Conservation (phyloP, 1,140 invertebrate species). For the Cydia fagiglandana region DNA sequence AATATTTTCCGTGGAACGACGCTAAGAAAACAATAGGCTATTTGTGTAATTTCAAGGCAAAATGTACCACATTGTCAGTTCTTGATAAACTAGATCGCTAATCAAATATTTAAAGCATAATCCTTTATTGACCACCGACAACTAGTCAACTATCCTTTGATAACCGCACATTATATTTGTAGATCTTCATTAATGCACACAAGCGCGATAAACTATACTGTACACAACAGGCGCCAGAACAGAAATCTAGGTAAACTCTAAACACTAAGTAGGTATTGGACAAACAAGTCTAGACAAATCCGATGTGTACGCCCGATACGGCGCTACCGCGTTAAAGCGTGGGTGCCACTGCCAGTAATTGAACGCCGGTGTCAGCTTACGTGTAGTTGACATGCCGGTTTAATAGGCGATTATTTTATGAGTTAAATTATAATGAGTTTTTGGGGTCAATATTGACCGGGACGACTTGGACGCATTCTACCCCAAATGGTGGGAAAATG, state of each 20-base stretch:
- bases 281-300: constrained; percentile 13
- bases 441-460: background rate
- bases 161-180: background rate
- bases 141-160: too few relatives aligned
- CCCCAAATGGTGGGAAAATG: too few relatives aligned
- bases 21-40: too few relatives aligned
- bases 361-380: background rate
- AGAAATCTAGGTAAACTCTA: constrained; percentile 3
- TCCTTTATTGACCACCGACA: too few relatives aligned
- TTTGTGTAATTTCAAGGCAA: too few relatives aligned
- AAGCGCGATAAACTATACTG: background rate
- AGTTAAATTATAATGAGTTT: background rate
- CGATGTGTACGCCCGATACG: background rate
- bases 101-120: too few relatives aligned
- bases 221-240: constrained; percentile 7
- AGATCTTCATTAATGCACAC: background rate
- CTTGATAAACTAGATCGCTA: too few relatives aligned
- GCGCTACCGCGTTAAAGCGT: constrained; percentile 7
- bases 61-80: too few relatives aligned
- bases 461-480: too few relatives aligned
- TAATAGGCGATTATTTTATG: background rate
- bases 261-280: background rate
- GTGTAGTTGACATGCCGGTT: background rate
- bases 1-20: too few relatives aligned
- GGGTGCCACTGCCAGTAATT: background rate